Percentiles rank a stretch among this genome's conserved stretches.
Evolutionary conservation across 2,797 vertebrate species (phyloP).

Genomic region (Catamblyrhynchus diadema): DNA sequence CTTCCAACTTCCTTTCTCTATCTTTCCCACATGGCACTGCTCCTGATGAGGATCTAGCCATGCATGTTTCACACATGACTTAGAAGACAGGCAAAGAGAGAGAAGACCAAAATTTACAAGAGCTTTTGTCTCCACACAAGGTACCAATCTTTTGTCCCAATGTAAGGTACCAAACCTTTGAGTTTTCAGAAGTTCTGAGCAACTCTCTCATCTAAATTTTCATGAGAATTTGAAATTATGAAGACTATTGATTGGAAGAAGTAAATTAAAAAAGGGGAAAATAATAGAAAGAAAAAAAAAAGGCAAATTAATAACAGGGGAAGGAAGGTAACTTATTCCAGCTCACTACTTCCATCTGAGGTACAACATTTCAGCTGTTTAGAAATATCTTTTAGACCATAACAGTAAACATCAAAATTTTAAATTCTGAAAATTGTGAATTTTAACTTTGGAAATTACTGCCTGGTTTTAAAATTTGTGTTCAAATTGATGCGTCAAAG

Average conservation of each 20-base stretch:
- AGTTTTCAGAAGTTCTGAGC: neutral
- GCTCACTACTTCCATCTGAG: neutral
- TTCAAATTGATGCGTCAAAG: neutral
- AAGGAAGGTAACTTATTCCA: neutral
- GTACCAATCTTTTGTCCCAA: neutral
- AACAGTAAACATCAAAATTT: neutral
- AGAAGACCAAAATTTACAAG: neutral
- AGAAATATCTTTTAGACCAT: neutral
- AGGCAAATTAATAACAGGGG: neutral
- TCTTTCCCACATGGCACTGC: neutral
- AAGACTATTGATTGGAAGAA: neutral
- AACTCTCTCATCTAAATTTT: neutral
- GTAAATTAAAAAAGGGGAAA: neutral
- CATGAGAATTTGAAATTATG: neutral
- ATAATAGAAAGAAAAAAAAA: neutral
- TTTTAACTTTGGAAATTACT: neutral
- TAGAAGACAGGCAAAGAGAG: neutral
- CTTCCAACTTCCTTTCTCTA: neutral
- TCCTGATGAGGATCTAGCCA: neutral
- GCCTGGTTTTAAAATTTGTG: neutral
- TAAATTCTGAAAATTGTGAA: neutral
- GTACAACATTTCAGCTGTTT: neutral
- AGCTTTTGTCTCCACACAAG: neutral
- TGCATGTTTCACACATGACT: neutral
- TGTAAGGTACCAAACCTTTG: neutral